phyloP scores from a whole-genome alignment of 2,113 vertebrate genomes.

The Atractosteus spatula region DNA sequence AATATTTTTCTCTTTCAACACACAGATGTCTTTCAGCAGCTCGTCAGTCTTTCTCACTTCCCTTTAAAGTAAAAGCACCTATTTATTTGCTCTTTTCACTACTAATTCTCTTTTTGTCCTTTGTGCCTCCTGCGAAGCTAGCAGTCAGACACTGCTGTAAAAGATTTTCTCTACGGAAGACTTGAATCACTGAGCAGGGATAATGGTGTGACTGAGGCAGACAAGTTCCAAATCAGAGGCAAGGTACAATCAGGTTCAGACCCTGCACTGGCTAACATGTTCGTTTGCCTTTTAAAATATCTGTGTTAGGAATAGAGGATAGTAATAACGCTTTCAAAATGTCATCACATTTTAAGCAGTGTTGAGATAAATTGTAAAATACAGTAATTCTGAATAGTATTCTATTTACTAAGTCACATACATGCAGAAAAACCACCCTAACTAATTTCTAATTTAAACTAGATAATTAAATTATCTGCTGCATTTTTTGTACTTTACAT shows the following conservation, averaged over 20 bases:
- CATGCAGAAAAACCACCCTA: neutral
- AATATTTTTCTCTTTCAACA: slow-evolving; percentile 80
- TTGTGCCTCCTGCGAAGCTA: slow-evolving; percentile 72
- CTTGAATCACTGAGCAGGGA: slow-evolving; percentile 71
- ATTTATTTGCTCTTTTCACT: slow-evolving; percentile 96
- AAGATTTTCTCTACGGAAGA: slow-evolving; percentile 65
- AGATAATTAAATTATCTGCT: too few relatives aligned
- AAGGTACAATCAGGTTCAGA: neutral
- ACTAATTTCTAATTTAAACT: too few relatives aligned
- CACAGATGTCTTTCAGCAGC: slow-evolving; percentile 80
- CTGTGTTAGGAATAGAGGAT: neutral
- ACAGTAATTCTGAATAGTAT: too few relatives aligned
- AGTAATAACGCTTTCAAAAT: neutral
- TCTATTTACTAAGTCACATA: too few relatives aligned
- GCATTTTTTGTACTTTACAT: too few relatives aligned
- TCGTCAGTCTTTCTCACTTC: slow-evolving; percentile 81
- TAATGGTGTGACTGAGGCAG: slow-evolving; percentile 47
- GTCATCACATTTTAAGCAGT: neutral
- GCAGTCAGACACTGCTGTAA: slow-evolving; percentile 78
- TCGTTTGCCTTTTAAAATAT: neutral
- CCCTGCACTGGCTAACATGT: neutral
- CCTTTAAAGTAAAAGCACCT: slow-evolving; percentile 91
- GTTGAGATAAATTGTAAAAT: too few relatives aligned
- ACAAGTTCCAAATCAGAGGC: neutral
- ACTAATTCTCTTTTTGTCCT: slow-evolving; percentile 80